Percentiles rank a stretch among this genome's conserved stretches.
phyloP scores from a whole-genome alignment of 1,140 invertebrate species.

The Branchinecta lynchi region DNA sequence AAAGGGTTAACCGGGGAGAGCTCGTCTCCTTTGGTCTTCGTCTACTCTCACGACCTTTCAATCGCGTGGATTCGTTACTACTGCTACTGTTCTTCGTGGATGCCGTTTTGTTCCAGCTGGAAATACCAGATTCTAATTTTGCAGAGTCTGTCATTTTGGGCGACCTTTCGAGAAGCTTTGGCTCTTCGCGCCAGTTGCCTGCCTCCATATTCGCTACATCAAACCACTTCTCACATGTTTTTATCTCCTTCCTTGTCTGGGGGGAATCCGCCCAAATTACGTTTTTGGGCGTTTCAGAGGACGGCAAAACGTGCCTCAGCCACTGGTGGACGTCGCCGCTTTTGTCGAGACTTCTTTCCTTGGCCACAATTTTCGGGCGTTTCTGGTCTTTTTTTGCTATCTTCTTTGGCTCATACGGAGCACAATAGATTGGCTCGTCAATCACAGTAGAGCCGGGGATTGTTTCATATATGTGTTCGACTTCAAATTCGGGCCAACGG shows the following conservation, averaged over 20 bases:
- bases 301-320: neutral
- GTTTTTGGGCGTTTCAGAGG: neutral
- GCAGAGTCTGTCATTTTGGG: neutral
- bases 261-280: neutral
- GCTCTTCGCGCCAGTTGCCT: too few species aligned
- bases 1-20: neutral
- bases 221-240: constrained; percentile 5
- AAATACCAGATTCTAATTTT: constrained; percentile 1
- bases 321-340: neutral
- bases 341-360: neutral
- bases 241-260: neutral
- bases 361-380: neutral
- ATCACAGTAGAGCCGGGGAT: constrained; percentile 45
- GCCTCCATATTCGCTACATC: neutral
- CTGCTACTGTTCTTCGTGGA: neutral
- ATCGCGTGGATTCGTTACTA: neutral
- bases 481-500: constrained; percentile 26
- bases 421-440: constrained; percentile 44
- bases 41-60: neutral
- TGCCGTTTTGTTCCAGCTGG: neutral
- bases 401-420: constrained; percentile 39
- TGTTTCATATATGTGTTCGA: constrained; percentile 51
- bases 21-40: neutral
- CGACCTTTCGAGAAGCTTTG: neutral
- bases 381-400: neutral